Evolutionary conservation across 2,797 vertebrate species (phyloP), one percentile per base, ranked within the genome.

Genomic region (Alosa sapidissima): DNA sequence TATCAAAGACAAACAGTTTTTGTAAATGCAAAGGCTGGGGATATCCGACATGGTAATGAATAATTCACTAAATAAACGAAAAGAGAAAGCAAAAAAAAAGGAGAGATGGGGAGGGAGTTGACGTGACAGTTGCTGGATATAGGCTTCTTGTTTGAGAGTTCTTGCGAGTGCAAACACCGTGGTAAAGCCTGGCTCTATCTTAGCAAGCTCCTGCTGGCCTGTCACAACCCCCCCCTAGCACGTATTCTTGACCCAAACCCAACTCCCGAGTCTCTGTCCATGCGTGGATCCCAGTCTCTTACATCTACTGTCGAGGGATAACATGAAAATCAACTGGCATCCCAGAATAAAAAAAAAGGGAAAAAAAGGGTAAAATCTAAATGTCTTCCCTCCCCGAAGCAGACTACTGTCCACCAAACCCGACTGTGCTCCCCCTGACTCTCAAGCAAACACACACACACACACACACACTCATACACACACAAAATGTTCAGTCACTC

Each of bases 1-100:
- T 93, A 93, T 93, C 91, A 95, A 94, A 95, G 91, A 93, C 88
- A 93, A 92, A 92, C 81, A 72, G 86, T 90, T 90, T 89, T 91
- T 87, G 88, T 93, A 93, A 94, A 92, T 91, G 90, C 87, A 90
- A 90, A 90, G 88, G 91, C 86, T 89, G 86, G 88, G 90, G 90
- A 89, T 78, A 78, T 87, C 91, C 87, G 91, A 91, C 60, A 62
- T 89, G 88, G 72, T 91, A 87, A 86, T 88, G 87, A 89, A 88
- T 89, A 55, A 81, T 89, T 90, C 72, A 84, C 87, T 85, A 72
- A 55, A 89, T 90, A 87, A 88, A 81, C 84, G 54, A 86, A 62
- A 85, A 54, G 82, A 84, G 49, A 62, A 36, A 84, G 51, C 9
- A 84, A 88, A 87, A 81, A 65, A 83, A 81, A 84, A 75, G n/a